Conservation (phyloP, 2,888 invertebrate species). For the Rugalucina vietnamica region DNA sequence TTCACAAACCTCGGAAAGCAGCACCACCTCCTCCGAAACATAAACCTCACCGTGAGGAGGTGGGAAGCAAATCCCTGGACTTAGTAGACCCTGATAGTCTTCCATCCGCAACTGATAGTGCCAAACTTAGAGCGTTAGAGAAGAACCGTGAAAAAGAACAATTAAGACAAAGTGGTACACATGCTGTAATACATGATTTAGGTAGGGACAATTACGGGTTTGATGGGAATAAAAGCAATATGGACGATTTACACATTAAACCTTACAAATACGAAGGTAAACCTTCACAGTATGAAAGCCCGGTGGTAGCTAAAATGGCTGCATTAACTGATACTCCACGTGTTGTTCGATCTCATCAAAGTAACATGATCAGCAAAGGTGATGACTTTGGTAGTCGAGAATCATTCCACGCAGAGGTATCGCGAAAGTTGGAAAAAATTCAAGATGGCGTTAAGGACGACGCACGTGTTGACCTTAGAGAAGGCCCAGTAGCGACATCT, state of each 20-base stretch:
- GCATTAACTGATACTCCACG: conserved; percentile 53
- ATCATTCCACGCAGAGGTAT: conserved; percentile 51
- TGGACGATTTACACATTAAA: conserved; percentile 39
- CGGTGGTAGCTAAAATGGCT: conserved; percentile 64
- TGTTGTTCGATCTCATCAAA: background rate
- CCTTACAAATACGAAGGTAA: conserved; percentile 58
- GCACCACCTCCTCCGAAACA: conserved; percentile 48
- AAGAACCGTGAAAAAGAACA: conserved; percentile 53
- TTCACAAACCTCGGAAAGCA: conserved; percentile 52
- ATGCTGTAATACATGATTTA: conserved; percentile 21
- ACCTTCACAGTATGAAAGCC: conserved; percentile 59
- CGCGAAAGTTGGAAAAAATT: conserved; percentile 49
- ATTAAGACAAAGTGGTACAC: conserved; percentile 20
- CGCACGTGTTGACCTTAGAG: conserved; percentile 22
- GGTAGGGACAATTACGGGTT: conserved; percentile 47
- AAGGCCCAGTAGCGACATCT: conserved; percentile 57
- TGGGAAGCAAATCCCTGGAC: conserved; percentile 29
- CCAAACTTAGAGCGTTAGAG: conserved; percentile 69
- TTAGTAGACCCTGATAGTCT: conserved; percentile 45
- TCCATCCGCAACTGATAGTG: conserved; percentile 68
- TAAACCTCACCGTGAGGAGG: conserved; percentile 46
- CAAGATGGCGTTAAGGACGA: conserved; percentile 11
- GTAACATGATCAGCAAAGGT: background rate
- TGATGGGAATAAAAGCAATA: conserved; percentile 35
- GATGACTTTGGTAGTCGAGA: conserved; percentile 6